These are phyloP conservation scores for Steinernema khuongi DNA, from an alignment of 1,140 invertebrate species.

Conservation along the genomic window DNA sequence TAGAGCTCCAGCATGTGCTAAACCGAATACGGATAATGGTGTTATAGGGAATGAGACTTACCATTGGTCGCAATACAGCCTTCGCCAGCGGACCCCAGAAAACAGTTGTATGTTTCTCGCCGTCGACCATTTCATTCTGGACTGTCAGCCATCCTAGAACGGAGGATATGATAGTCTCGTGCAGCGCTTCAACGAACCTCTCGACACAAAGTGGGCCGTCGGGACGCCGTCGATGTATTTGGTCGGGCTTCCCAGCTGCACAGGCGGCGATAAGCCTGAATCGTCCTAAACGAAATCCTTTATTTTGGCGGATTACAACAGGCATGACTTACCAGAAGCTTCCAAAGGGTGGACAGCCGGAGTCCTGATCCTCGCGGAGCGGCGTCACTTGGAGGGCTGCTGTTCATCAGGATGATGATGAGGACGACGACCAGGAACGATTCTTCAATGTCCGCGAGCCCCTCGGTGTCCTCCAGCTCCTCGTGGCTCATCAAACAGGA, in stretches of 20 bases:
- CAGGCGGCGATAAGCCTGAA: neutral
- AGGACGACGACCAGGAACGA: neutral
- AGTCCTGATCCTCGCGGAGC: neutral
- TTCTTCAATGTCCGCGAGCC: neutral
- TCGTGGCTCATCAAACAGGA: neutral
- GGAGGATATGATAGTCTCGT: neutral
- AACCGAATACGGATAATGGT: neutral
- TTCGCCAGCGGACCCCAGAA: neutral
- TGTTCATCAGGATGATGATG: neutral
- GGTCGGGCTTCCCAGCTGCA: neutral
- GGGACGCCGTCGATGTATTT: neutral
- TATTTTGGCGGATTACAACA: neutral
- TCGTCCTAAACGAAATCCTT: neutral
- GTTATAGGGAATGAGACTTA: neutral
- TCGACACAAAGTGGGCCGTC: neutral
- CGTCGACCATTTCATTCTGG: neutral
- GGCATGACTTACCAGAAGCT: neutral
- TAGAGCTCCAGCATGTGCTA: neutral
- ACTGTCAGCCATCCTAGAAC: neutral
- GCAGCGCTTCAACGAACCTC: neutral
- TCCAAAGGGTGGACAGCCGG: neutral
- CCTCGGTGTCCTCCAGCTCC: neutral
- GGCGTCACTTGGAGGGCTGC: neutral
- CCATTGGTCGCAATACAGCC: neutral
- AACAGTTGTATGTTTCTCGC: neutral